Conservation (phyloP, 1,140 invertebrate species). For the Dreissena rostriformis region DNA sequence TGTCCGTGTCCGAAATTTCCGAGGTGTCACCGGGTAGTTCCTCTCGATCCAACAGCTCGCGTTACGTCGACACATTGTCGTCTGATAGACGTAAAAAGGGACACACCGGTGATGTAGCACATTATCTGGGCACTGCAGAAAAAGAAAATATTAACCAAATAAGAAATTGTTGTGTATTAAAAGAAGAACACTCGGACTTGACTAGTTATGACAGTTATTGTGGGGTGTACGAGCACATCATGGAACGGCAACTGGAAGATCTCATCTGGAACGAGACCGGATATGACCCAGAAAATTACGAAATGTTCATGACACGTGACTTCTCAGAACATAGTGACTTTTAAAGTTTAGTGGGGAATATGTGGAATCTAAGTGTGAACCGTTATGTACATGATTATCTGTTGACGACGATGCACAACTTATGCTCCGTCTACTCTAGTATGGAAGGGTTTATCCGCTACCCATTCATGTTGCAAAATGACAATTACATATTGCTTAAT, state of each 20-base stretch:
- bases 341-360: too few species aligned
- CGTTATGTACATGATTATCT: too few species aligned
- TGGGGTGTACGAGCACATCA: conserved; percentile 51
- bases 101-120: background rate
- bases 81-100: background rate
- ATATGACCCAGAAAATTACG: background rate
- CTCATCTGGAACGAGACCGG: conserved; percentile 2
- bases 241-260: conserved; percentile 55
- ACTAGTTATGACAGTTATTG: conserved; percentile 32
- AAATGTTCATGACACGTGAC: too few species aligned
- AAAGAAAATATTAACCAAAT: background rate
- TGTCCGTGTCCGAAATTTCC: conserved; percentile 42
- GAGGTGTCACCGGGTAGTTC: conserved; percentile 46
- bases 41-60: background rate
- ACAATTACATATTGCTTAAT: too few species aligned
- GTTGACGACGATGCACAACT: too few species aligned
- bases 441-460: too few species aligned
- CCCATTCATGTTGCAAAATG: too few species aligned
- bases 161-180: background rate
- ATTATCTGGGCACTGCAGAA: background rate
- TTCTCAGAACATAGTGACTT: too few species aligned
- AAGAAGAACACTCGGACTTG: background rate
- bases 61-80: background rate
- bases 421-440: too few species aligned
- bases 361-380: too few species aligned